Evolutionary conservation across 2,888 invertebrate genomes (phyloP), one percentile per base, ranked within the genome.

Genomic region (Lissonota sp.): DNA sequence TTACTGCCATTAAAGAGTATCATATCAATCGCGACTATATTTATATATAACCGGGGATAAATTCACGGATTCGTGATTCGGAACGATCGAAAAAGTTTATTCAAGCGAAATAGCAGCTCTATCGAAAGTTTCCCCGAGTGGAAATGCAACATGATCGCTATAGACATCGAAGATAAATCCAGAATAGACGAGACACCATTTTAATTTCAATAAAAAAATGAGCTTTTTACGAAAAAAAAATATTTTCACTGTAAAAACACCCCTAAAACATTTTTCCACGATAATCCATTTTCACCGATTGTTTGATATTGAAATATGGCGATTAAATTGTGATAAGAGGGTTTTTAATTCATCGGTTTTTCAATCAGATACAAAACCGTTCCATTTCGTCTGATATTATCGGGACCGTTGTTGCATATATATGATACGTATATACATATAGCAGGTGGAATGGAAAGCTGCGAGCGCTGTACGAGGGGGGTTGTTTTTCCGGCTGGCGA

Each of bases 401-500:
- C 26, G 1, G 26, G 26, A 26, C 26, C 3, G 26, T 26, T 26
- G 26, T n/a, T n/a, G 26, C 3, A 1, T 71, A 55, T 70, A 57
- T 60, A 55, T 7, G 26, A 49, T 67, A 51, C 58, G 53, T 51
- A 42, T 51, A 67, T 39, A 46, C 6, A 16, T 4, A 40, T 60
- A 66, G 12, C 58, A 46, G 60, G 46, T 75, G 37, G 42, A 53
- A 10, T 62, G 49, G 67, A 70, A 53, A 46, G 70, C 63, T 62
- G 49, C 39, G 69, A 57, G 72, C 46, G 69, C 57, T 64, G 37
- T 73, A 58, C 26, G 72, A 7, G 69, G 80, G 80, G 73, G 81
- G 66, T 78, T 78, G 81, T 81, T 81, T 81, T 81, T 78, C 78
- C 66, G 81, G 78, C 74, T 66, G 78, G 81, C 78, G 66, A 74